Conservation (phyloP, 2,888 invertebrate species). For the Apotomis turbidana region DNA sequence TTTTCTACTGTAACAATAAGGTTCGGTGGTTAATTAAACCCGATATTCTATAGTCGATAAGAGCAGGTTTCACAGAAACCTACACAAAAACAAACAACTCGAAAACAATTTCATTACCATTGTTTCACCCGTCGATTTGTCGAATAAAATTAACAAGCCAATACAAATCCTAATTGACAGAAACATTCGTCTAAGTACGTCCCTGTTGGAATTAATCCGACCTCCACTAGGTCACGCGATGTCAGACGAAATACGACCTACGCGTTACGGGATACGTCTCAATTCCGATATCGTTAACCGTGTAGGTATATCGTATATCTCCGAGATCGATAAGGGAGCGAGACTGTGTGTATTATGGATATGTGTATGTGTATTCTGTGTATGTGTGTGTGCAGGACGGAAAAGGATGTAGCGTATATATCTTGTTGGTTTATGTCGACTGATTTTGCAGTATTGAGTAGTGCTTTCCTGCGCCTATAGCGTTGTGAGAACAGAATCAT, state of each 20-base stretch:
- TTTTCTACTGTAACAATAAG: too few species aligned
- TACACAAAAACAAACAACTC: conserved; percentile 7
- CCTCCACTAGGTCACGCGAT: conserved; percentile 67
- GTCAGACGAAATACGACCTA: conserved; percentile 58
- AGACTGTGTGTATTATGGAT: conserved; percentile 14
- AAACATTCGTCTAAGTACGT: conserved; percentile 52
- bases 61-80: neutral
- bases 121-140: conserved; percentile 19
- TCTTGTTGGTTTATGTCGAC: conserved; percentile 27
- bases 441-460: conserved; percentile 35
- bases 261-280: conserved; percentile 53
- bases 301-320: conserved; percentile 50
- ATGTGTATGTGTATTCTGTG: conserved; percentile 15
- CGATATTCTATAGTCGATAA: too few species aligned
- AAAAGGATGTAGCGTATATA: conserved; percentile 39
- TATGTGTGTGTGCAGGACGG: conserved; percentile 29
- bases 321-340: conserved; percentile 59
- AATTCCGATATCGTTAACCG: conserved; percentile 52
- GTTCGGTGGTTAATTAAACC: too few species aligned
- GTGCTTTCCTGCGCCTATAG: conserved; percentile 18
- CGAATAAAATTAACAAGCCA: conserved; percentile 40
- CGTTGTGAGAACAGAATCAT: too few species aligned
- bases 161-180: conserved; percentile 41
- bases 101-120: conserved; percentile 17
- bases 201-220: conserved; percentile 68